Base-by-base conservation (phyloP, 2,113 vertebrate species). In the Hyperopisus bebe region DNA sequence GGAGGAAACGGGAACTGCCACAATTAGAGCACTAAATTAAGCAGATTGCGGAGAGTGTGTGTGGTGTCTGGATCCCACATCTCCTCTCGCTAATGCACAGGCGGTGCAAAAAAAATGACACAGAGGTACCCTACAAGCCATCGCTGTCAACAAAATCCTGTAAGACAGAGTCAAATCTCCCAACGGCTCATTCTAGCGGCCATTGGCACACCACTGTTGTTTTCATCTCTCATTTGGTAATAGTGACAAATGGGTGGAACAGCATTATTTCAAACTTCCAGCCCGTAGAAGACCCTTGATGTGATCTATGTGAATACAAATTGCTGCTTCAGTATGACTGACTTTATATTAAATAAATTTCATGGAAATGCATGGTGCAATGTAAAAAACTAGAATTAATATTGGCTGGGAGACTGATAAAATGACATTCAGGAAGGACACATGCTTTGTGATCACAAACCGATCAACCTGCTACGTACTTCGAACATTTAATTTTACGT, bases 21-120 rank as follows among this genome's bases (percentile, higher is more conserved):
- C 92, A 93, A 91, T 92, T 92, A 90, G 91, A 90, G 90, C 89
- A 83, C 91, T 91, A 93, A 93, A 92, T 92, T 91, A 91, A 70
- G 53, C 24, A 88, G 86, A 87, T 90, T 87, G 80, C 58, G 85
- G 89, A 85, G 86, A 48, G 35, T 55, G 8, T 89, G 53, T 86
- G 88, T 53, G 90, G 89, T 42, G 50, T 91, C 91, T 89, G 80
- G 39, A n/a, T 46, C n/a, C 35, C 58, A 58, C 84, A 83, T 77
- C 62, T 1, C 85, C n/a, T 90, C 13, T 89, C 39, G 58, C 62
- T 90, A 17, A 46, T 55, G 35, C 66, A 87, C 93, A 91, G 87
- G 88, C 21, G 2, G 47, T 35, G 7, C 85, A 7, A 3, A 31
- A 53, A 19, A 53, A 31, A 48, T 4, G n/a, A 35, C 48, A 31